Base-by-base conservation (phyloP, 1,140 invertebrate species). In the Tetragnatha versicolor region DNA sequence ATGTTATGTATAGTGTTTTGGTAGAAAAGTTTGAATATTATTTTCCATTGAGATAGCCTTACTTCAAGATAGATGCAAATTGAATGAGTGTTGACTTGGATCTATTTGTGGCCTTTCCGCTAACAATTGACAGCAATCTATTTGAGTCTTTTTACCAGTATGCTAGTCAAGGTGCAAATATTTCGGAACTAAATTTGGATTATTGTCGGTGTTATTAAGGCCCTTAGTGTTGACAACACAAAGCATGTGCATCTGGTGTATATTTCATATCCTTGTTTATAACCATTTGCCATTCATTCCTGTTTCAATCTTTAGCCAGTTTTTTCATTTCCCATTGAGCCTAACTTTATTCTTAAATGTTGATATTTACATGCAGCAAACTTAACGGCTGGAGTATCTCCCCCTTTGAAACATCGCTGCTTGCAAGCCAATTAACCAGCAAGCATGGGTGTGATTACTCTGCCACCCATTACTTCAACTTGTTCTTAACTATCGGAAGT, bases 281-380 rank as follows among this genome's bases (percentile, higher is more conserved):
- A 63, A 63, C 60, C 60, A 63, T 63, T 63, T 63, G 35, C 60
- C 60, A 63, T 63, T 37, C 20, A 63, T 63, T 39, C 35, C 35
- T 27, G 27, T 58, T 31, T 20, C 33, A 58, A 63, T 25, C 42
- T 63, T 63, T 63, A 63, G 60, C 17, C 20, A 22, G 33, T 63
- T 5, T 12, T 63, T 42, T 58, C 55, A 58, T 58, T 58, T 33
- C 10, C 14, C 35, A 22, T 58, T 31, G 9, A 33, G 31, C 55
- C 31, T 58, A 31, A 33, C 35, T 58, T 58, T 58, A 31, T 58
- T 58, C 55, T 33, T 58, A 58, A 33, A 17, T 58, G 29, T 58
- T 58, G 29, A n/a, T 31, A 58, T 58, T 58, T 58, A 58, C n/a
- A n/a, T n/a, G n/a, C n/a, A n/a, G n/a, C n/a, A n/a, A n/a, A n/a